A percentile compares a stretch with the other conserved stretches of the same genome.
These are phyloP conservation scores for Moxostoma hubbsi DNA, from an alignment of 2,797 vertebrate genomes.

Conservation along the genomic window DNA sequence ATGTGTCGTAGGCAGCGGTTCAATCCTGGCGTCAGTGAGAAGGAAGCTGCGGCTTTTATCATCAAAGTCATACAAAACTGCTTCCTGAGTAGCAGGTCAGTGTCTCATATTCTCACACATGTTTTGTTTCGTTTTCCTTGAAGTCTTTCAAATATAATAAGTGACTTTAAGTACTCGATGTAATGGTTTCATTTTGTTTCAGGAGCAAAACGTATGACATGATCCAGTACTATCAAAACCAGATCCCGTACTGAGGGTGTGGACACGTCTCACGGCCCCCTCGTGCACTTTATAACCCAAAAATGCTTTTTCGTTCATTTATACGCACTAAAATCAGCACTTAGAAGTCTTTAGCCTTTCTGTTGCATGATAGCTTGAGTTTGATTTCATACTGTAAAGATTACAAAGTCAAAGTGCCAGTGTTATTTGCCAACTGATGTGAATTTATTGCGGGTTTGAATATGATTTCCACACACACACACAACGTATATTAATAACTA, in stretches of 20 bases:
- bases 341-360: too few relatives aligned
- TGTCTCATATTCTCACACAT: background rate
- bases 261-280: background rate
- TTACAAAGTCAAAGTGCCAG: too few relatives aligned
- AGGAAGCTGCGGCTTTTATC: slow-evolving; percentile 93
- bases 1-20: slow-evolving; percentile 86
- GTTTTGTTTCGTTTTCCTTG: background rate
- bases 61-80: slow-evolving; percentile 97
- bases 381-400: too few relatives aligned
- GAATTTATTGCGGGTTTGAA: too few relatives aligned
- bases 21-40: slow-evolving; percentile 92
- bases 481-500: too few relatives aligned
- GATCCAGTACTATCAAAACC: slow-evolving; percentile 98
- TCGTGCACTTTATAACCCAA: too few relatives aligned
- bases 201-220: slow-evolving; percentile 97
- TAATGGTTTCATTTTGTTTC: slow-evolving; percentile 54
- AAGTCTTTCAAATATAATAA: too few relatives aligned
- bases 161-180: background rate
- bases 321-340: background rate
- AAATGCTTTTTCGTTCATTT: slow-evolving; percentile 13
- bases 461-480: too few relatives aligned
- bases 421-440: background rate
- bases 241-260: slow-evolving; percentile 90
- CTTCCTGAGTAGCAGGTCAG: slow-evolving; percentile 96
- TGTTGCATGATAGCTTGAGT: too few relatives aligned